A percentile compares a stretch with the other conserved stretches of the same genome.
phyloP scores from a whole-genome alignment of 1,140 invertebrate genomes.

The Nasonia longicornis region DNA sequence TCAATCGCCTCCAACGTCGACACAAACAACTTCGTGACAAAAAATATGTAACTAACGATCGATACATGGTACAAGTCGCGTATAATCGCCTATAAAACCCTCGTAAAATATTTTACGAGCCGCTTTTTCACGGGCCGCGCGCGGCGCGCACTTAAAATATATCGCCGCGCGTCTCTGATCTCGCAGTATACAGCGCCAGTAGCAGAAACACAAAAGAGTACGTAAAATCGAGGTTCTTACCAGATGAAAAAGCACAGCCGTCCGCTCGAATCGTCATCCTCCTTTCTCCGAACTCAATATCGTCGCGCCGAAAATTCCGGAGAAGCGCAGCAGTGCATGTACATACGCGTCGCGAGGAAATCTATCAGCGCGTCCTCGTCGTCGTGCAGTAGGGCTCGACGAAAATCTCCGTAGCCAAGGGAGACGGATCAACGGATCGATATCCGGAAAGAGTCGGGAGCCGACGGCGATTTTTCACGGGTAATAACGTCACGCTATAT shows the following conservation, averaged over 20 bases:
- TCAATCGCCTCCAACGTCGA: background rate
- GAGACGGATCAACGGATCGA: slow-evolving; percentile 25
- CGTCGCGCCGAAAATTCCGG: background rate
- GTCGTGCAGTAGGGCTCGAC: too few species aligned
- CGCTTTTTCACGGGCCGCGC: background rate
- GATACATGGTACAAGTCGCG: background rate
- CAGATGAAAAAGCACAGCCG: background rate
- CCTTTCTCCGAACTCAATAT: background rate
- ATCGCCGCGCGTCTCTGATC: background rate
- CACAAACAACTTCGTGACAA: background rate
- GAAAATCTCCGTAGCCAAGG: slow-evolving; percentile 11
- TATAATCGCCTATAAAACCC: background rate
- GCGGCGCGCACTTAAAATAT: background rate
- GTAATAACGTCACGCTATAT: slow-evolving; percentile 6
- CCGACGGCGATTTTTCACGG: slow-evolving; percentile 5
- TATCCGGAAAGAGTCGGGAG: background rate
- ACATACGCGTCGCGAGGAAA: background rate
- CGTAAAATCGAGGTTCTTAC: background rate
- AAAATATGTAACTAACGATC: slow-evolving; percentile 10
- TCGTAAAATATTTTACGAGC: slow-evolving; percentile 23
- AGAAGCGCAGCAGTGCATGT: background rate
- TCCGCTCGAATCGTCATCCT: background rate
- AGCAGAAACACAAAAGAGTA: background rate
- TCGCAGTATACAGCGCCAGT: background rate
- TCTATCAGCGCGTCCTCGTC: background rate